A percentile compares a stretch with the other conserved stretches of the same genome.
Conservation (phyloP, 1,140 invertebrate species). For the Drosophila kurseongensis region DNA sequence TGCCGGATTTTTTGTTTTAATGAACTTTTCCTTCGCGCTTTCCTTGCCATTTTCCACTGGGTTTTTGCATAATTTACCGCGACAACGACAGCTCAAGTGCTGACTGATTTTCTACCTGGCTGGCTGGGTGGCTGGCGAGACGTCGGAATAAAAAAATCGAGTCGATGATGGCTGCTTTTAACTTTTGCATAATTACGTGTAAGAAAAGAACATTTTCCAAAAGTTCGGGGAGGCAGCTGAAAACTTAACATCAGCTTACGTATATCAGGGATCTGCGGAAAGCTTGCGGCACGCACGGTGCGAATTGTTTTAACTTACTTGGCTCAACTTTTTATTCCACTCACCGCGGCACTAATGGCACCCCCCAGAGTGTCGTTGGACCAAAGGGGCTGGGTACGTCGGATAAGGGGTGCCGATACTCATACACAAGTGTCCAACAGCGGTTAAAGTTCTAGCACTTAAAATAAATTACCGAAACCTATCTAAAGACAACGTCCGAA, state of each 20-base stretch:
- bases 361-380: conserved; percentile 55
- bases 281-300: conserved; percentile 41
- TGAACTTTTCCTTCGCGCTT: conserved; percentile 27
- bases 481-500: background rate
- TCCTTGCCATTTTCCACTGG: conserved; percentile 9
- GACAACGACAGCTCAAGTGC: conserved; percentile 44
- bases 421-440: background rate
- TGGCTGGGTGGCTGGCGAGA: conserved; percentile 48
- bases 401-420: conserved; percentile 4
- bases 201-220: conserved; percentile 48
- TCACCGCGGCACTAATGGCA: conserved; percentile 63
- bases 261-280: conserved; percentile 32
- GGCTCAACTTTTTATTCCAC: conserved; percentile 60
- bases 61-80: conserved; percentile 71
- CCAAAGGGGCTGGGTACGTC: background rate
- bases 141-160: conserved; percentile 3
- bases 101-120: conserved; percentile 69
- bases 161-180: conserved; percentile 55
- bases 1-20: conserved; percentile 45
- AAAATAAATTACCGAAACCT: background rate
- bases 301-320: conserved; percentile 69
- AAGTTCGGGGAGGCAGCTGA: conserved; percentile 21
- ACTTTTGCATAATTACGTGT: conserved; percentile 80
- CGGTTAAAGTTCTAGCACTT: background rate
- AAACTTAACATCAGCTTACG: conserved; percentile 43